A percentile compares a stretch with the other conserved stretches of the same genome.
Evolutionary conservation across 1,140 invertebrate species (phyloP).

Genomic region (Solenopsis invicta): DNA sequence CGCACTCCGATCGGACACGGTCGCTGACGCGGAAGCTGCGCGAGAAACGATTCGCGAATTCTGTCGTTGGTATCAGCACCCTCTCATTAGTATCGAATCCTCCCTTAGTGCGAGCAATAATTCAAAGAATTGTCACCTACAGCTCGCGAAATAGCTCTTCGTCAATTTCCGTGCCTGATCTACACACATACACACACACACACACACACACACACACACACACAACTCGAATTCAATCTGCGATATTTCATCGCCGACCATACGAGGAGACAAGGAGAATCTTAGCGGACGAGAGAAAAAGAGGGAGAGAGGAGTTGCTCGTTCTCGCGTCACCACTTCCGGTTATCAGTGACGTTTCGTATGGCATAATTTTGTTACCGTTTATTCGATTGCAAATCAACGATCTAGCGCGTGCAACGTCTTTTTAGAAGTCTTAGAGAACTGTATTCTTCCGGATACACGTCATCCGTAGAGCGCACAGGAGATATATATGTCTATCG

Average conservation of each 20-base stretch:
- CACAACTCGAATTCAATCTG: conserved; percentile 2
- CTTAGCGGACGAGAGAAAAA: neutral
- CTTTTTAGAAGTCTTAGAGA: conserved; percentile 24
- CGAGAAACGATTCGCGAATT: neutral
- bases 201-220: too few species aligned
- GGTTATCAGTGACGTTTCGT: conserved; percentile 22
- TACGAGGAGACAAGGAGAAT: conserved; percentile 5
- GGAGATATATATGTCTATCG: conserved; percentile 26
- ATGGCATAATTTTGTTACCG: conserved; percentile 24
- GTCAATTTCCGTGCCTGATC: conserved; percentile 12
- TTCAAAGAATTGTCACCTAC: too few species aligned
- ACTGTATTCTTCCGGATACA: conserved; percentile 16
- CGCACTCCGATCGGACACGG: neutral
- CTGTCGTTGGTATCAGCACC: neutral
- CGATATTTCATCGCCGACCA: neutral
- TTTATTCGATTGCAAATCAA: conserved; percentile 23
- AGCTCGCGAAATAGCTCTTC: neutral
- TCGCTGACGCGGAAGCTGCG: neutral
- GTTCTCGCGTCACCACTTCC: conserved; percentile 1
- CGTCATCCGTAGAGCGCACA: conserved; percentile 31
- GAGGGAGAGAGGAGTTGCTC: neutral
- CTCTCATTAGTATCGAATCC: neutral
- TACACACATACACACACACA: neutral
- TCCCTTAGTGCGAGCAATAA: neutral
- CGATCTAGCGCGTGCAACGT: conserved; percentile 14